phyloP scores from a whole-genome alignment of 2,888 invertebrate genomes.

The Syrphus vitripennis region DNA sequence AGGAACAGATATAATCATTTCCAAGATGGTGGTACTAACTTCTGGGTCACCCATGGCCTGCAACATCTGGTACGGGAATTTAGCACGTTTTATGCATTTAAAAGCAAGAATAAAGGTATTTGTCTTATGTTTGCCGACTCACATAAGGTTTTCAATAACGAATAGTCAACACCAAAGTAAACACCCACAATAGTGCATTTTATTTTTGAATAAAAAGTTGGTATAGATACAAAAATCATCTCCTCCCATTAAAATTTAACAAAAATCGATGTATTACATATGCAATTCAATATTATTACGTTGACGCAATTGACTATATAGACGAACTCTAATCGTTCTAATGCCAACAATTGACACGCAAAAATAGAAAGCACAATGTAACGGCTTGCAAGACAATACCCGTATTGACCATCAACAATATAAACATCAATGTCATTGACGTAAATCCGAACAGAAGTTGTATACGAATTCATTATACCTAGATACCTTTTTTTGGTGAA shows the following conservation, averaged over 20 bases:
- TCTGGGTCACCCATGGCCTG: no score
- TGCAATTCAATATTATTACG: neutral
- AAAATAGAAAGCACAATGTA: constrained; percentile 33
- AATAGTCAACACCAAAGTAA: no score
- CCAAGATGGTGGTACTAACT: no score
- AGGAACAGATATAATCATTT: no score
- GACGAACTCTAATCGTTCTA: neutral
- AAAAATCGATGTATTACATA: neutral
- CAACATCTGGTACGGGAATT: no score
- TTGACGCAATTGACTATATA: constrained; percentile 32
- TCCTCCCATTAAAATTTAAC: neutral
- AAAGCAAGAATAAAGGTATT: no score
- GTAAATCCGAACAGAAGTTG: constrained; percentile 19
- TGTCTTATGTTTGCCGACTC: no score
- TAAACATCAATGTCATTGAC: constrained; percentile 57
- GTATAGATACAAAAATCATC: neutral
- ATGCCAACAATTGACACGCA: constrained; percentile 21
- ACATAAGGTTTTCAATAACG: no score
- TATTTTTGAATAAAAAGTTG: neutral
- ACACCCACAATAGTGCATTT: neutral
- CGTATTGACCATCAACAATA: constrained; percentile 20
- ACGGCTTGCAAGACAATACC: constrained; percentile 16
- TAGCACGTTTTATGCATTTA: no score
- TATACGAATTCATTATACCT: neutral
- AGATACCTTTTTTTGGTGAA: constrained; percentile 6